Percentiles rank a stretch among this genome's conserved stretches.
These are phyloP conservation scores for Leucosticte australis DNA, from an alignment of 2,113 vertebrate genomes.

Conservation along the genomic window DNA sequence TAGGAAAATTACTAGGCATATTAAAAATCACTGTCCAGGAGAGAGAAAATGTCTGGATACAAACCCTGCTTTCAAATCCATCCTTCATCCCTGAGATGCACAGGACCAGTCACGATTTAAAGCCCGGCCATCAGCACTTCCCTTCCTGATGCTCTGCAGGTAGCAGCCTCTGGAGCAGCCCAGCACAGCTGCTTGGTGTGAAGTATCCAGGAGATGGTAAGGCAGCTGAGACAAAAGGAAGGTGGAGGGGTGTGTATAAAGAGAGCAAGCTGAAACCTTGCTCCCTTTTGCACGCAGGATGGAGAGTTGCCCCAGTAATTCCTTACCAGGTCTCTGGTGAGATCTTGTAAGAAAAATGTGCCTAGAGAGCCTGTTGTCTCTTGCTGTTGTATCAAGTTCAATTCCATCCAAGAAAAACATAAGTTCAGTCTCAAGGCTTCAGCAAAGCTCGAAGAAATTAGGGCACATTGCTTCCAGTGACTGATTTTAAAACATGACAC, in stretches of 20 bases:
- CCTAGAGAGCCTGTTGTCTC: neutral
- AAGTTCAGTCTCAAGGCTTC: neutral
- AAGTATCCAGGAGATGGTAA: neutral
- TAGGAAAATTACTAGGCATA: neutral
- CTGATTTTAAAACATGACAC: constrained; percentile 21
- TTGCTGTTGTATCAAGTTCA: neutral
- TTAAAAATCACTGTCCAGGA: neutral
- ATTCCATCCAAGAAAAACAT: neutral
- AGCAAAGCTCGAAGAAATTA: constrained; percentile 3
- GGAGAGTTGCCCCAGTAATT: neutral
- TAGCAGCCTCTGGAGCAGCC: neutral
- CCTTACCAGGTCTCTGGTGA: neutral
- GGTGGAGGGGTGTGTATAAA: neutral
- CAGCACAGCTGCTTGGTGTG: neutral
- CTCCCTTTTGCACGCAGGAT: neutral
- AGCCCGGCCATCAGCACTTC: neutral
- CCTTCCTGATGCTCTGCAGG: neutral
- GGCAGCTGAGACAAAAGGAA: neutral
- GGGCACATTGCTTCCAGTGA: constrained; percentile 1
- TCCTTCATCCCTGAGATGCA: neutral
- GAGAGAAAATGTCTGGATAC: neutral
- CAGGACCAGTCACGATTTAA: neutral
- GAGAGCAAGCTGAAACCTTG: neutral
- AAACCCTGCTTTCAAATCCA: neutral
- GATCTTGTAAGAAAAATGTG: neutral